A percentile compares a stretch with the other conserved stretches of the same genome.
phyloP scores from a whole-genome alignment of 1,140 invertebrate species.

The Glossosoma conforme region DNA sequence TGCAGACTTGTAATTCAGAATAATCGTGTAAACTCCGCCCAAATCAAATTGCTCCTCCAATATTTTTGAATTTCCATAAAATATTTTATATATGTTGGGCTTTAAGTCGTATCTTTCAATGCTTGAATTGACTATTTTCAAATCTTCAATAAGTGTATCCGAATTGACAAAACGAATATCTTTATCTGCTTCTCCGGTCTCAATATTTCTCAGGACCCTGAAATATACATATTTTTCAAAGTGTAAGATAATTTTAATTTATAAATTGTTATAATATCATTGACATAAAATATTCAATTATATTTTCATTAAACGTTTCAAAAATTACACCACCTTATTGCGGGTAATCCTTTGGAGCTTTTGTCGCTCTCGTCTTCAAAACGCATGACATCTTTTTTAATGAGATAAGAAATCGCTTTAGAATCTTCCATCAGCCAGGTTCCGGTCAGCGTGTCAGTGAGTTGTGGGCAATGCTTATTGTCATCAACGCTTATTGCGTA shows the following conservation, averaged over 20 bases:
- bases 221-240: no score
- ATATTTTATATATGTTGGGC: constrained; percentile 14
- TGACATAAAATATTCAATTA: no score
- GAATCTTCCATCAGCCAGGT: constrained; percentile 16
- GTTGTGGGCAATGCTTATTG: no score
- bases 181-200: not conserved
- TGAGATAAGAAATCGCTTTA: constrained; percentile 29
- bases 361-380: constrained; percentile 39
- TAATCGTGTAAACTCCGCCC: constrained; percentile 21
- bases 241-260: no score
- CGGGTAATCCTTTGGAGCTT: constrained; percentile 40
- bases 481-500: no score
- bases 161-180: constrained; percentile 10
- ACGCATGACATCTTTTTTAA: constrained; percentile 10
- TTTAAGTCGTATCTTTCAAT: constrained; percentile 16
- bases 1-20: constrained; percentile 21
- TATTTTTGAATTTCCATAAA: constrained; percentile 6
- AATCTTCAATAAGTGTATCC: not conserved
- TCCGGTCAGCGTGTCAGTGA: no score
- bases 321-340: constrained; percentile 38
- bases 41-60: constrained; percentile 13
- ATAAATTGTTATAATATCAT: no score
- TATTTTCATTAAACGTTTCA: constrained; percentile 15
- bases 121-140: constrained; percentile 6
- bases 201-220: constrained; percentile 17